These are phyloP conservation scores for Prionailurus bengalensis DNA, from an alignment of 2,113 vertebrate genomes.

Conservation along the genomic window DNA sequence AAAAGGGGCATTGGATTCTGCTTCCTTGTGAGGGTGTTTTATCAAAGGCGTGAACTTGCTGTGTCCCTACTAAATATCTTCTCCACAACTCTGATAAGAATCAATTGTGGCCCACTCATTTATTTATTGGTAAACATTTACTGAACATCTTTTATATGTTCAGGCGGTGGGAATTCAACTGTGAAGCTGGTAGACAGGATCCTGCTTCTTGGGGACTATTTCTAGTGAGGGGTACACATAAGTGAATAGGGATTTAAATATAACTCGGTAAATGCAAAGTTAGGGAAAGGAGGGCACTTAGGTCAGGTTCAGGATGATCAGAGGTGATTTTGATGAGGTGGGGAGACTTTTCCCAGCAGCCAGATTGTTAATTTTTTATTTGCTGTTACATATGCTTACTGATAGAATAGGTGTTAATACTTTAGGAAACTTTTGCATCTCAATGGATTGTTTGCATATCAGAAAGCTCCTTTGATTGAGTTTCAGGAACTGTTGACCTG, in stretches of 20 bases:
- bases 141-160: neutral
- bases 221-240: neutral
- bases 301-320: neutral
- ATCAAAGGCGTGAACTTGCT: neutral
- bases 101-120: neutral
- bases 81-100: neutral
- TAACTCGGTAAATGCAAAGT: neutral
- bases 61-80: neutral
- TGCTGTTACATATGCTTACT: neutral
- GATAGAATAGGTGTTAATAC: neutral
- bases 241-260: neutral
- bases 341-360: neutral
- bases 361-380: neutral
- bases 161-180: neutral
- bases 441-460: neutral
- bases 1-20: neutral
- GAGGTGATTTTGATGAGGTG: neutral
- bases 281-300: too few relatives aligned
- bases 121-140: neutral
- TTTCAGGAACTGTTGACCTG: constrained; percentile 18
- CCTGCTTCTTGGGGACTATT: neutral
- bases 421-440: neutral
- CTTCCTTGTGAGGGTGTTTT: neutral
- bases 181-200: neutral
- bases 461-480: neutral